phyloP scores from a whole-genome alignment of 2,797 vertebrate species.

The Leptodactylus fallax region DNA sequence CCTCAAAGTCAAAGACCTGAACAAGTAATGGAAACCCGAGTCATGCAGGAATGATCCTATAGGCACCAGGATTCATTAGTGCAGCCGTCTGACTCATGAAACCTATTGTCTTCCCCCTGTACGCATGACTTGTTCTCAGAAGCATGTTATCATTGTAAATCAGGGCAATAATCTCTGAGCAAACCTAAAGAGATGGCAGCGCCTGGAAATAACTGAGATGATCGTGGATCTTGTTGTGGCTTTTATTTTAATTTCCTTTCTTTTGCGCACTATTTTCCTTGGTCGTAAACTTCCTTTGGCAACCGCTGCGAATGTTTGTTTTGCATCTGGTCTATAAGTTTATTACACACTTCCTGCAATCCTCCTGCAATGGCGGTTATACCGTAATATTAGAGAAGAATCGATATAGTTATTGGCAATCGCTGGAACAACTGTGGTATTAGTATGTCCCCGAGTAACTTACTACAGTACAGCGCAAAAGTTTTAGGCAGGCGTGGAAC shows the following conservation, averaged over 20 bases:
- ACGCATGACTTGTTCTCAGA: not conserved
- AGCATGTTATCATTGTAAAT: slow-evolving; percentile 36
- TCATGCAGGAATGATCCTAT: slow-evolving; percentile 8
- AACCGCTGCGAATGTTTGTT: slow-evolving; percentile 18
- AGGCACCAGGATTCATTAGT: slow-evolving; percentile 39
- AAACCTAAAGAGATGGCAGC: slow-evolving; percentile 17
- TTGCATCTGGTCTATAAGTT: slow-evolving; percentile 24
- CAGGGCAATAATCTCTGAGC: slow-evolving; percentile 28
- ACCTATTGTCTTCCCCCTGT: not conserved
- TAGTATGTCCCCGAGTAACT: not conserved
- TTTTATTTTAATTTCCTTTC: slow-evolving; percentile 56
- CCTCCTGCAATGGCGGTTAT: not conserved
- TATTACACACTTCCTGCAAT: slow-evolving; percentile 43
- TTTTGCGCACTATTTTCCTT: slow-evolving; percentile 36
- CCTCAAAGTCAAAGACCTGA: slow-evolving; percentile 30
- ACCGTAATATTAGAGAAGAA: not conserved
- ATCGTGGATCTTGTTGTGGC: slow-evolving; percentile 38
- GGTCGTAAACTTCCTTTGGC: slow-evolving; percentile 37
- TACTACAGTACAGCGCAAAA: no score
- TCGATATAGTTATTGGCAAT: not conserved
- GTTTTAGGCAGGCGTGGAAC: no score
- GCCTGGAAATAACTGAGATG: slow-evolving; percentile 20
- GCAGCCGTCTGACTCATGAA: slow-evolving; percentile 35
- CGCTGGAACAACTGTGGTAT: not conserved
- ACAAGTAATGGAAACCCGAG: not conserved